These are phyloP conservation scores for Leucosticte australis DNA, from an alignment of 2,113 vertebrate species.

Conservation along the genomic window DNA sequence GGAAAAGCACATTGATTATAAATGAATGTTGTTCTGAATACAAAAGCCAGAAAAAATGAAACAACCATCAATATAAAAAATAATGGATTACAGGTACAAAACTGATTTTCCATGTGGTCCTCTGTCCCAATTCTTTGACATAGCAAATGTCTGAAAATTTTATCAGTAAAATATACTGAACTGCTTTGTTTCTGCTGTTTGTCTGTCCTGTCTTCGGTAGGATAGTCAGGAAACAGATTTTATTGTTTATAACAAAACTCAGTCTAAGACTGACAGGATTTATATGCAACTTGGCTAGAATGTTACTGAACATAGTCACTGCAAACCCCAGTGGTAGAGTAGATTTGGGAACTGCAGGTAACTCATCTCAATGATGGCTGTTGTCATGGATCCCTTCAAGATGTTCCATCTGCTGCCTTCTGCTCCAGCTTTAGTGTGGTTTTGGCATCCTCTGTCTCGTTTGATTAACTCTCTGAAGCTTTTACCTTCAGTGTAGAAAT, in stretches of 20 bases:
- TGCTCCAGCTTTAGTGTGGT: neutral
- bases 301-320: neutral
- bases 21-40: neutral
- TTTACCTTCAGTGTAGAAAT: neutral
- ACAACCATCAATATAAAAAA: neutral
- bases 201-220: neutral
- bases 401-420: neutral
- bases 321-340: neutral
- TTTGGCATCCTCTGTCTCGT: neutral
- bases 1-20: neutral
- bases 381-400: neutral
- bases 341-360: neutral
- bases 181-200: neutral
- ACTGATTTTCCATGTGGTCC: neutral
- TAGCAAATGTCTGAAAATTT: neutral
- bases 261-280: conserved; percentile 18
- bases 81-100: neutral
- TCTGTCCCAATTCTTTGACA: neutral
- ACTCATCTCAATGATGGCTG: neutral
- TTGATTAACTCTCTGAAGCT: neutral
- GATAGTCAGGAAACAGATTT: conserved; percentile 20
- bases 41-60: neutral
- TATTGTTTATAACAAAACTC: conserved; percentile 26
- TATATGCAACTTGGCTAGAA: neutral
- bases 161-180: neutral